Evolutionary conservation across 2,888 invertebrate genomes (phyloP), one percentile per base, ranked within the genome.

Genomic region (Meghimatium bilineatum): DNA sequence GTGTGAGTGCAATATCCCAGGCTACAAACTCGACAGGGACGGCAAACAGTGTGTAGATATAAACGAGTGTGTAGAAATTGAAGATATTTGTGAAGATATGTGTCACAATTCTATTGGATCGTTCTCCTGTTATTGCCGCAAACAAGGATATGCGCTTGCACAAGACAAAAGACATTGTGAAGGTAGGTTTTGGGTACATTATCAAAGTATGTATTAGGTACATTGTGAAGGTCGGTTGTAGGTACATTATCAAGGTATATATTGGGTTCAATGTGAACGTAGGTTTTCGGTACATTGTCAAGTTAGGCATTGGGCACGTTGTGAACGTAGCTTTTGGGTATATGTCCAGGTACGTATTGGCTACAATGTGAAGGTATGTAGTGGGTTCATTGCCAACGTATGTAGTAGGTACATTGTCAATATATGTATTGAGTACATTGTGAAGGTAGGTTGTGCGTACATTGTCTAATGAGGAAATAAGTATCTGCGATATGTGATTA

Each of bases 1-100:
- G 26, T 91, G 91, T 85, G 88, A 88, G 84, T 91, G 91, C 85
- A 85, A 83, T 29, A 84, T 87, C 20, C 85, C 88, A 0, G 85
- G 86, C 17, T 86, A 81, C 78, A 74, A 78, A n/a, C 83, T 86
- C 29, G 78, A 60, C 60, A 56, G n/a, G 26, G 86, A 86, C 56
- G 80, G 74, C 10, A n/a, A 44, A 10, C 78, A 75, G 49, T 85
- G 85, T 60, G 29, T 56, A 10, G 85, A 85, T 49, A 44, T 82
- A n/a, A 76, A 85, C 44, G 85, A 85, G 44, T 85, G 85, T 29
- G 67, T 80, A 10, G 63, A 44, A n/a, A 14, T 23, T 23, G 36
- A 80, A 12, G 75, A 34, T n/a, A 80, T 85, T 1, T 89, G 89
- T 82, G 86, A 87, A 60, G 87, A 89, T 36, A 32, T 84, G 20